Conservation (phyloP, 2,113 vertebrate species). For the Oceanodroma tethys region DNA sequence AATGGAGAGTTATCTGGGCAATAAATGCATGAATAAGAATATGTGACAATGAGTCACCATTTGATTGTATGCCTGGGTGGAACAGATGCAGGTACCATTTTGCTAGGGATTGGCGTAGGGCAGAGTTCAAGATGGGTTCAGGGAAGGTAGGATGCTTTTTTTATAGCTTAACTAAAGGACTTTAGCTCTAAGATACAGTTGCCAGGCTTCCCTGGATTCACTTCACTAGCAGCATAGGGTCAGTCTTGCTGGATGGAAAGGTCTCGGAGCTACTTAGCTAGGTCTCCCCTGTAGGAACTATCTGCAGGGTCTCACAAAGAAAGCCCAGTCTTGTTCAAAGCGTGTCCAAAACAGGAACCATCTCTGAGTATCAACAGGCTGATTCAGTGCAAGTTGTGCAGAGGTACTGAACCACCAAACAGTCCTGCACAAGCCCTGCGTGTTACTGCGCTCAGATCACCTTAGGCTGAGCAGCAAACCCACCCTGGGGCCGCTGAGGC, state of each 20-base stretch:
- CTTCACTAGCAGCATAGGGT: background rate
- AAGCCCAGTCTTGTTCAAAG: background rate
- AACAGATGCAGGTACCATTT: slow-evolving; percentile 35
- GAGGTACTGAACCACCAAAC: background rate
- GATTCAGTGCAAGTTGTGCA: too few species aligned
- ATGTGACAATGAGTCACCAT: slow-evolving; percentile 48
- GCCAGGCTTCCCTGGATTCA: background rate
- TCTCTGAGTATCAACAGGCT: background rate
- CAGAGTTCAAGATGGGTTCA: background rate
- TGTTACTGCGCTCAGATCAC: background rate
- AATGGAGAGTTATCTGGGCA: slow-evolving; percentile 55
- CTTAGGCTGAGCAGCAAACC: background rate
- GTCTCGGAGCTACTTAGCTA: background rate
- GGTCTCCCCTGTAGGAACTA: background rate
- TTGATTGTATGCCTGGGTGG: slow-evolving; percentile 6
- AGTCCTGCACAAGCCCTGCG: background rate
- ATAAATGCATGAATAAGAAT: slow-evolving; percentile 42
- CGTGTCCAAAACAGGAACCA: background rate
- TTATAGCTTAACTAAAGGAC: background rate
- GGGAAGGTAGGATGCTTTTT: background rate
- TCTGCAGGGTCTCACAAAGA: background rate
- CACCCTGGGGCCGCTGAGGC: background rate
- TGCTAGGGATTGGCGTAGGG: slow-evolving; percentile 3
- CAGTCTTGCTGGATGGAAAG: background rate
- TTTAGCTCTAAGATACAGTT: background rate